Evolutionary conservation across 2,797 vertebrate genomes (phyloP), one percentile per base, ranked within the genome.

Genomic region (Catamblyrhynchus diadema): DNA sequence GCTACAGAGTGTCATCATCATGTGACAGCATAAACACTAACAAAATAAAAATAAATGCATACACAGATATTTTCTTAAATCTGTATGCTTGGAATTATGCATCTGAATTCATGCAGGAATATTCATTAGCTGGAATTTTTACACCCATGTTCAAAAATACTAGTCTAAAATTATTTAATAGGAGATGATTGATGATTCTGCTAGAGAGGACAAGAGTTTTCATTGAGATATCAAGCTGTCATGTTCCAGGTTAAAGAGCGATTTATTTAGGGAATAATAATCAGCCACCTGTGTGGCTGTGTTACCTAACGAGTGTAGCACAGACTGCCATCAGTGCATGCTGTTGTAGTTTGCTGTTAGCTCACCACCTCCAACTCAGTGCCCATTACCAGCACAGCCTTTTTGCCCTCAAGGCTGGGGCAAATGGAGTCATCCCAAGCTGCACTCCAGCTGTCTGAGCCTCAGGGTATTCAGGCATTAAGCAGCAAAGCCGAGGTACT

Each of bases 281-380:
- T 35, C 25, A 28, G 16, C 10, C 39, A 28, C 21, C 25, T 9
- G 28, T 57, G 51, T 1, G 1, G 25, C 32, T 4, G 1, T 51
- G 33, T 42, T 72, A 18, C 47, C 21, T 41, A 41, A 32, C 17
- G 20, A 4, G 21, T 64, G 21, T 8, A 77, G 37, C 37, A 64
- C 35, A 77, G 27, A 18, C 24, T 90, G 37, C 44, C 20, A 23
- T 21, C 39, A 14, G 42, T 44, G 30, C 0, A 5, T 21, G 28
- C 27, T 59, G 20, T 47, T 67, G 21, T 54, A 57, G 42, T 61
- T 78, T 53, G 30, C 14, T 87, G 13, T 51, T 48, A 48, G 24
- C 51, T 90, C 1, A 0, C 41, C 37, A 50, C 39, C 48, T 82
- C 23, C 24, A 33, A 12, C 12, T 64, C 70, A 9, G 15, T 28